Evolutionary conservation across 2,888 invertebrate genomes (phyloP).

Genomic region (Sarcophaga subvicina): DNA sequence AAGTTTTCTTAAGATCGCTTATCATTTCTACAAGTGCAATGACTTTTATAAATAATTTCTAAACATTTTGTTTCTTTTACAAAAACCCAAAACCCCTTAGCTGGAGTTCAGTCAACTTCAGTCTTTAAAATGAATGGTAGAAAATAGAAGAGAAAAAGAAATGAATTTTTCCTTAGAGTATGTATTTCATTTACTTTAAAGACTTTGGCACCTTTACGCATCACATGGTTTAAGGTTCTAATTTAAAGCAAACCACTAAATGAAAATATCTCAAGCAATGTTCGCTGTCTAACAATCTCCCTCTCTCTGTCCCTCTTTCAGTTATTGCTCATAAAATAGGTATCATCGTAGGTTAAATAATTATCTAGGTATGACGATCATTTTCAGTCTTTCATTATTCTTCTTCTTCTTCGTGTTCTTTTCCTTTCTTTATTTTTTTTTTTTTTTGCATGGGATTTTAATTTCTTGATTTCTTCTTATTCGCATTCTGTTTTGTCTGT

Average conservation of each 20-base stretch:
- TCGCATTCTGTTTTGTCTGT: not conserved
- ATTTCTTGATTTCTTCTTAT: slow-evolving; percentile 19
- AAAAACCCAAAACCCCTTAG: not conserved
- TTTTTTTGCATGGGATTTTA: slow-evolving; percentile 35
- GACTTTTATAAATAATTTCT: slow-evolving; percentile 53
- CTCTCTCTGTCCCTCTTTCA: not conserved
- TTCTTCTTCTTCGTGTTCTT: not conserved
- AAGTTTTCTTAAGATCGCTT: slow-evolving; percentile 53
- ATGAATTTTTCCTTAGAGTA: slow-evolving; percentile 6
- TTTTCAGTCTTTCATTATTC: slow-evolving; percentile 39
- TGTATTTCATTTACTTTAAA: slow-evolving; percentile 49
- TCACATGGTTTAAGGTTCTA: slow-evolving; percentile 72
- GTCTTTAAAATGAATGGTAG: not conserved
- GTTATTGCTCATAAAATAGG: not conserved
- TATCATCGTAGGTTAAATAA: slow-evolving; percentile 62
- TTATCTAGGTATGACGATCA: slow-evolving; percentile 64
- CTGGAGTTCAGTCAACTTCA: slow-evolving; percentile 56
- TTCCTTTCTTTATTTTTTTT: not conserved
- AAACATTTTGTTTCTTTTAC: not conserved
- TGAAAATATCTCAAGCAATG: not conserved
- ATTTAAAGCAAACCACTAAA: slow-evolving; percentile 63
- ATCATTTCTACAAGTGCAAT: slow-evolving; percentile 66
- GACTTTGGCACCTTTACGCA: slow-evolving; percentile 79
- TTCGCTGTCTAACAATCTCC: slow-evolving; percentile 5
- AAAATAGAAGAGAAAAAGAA: not conserved